Conservation (phyloP, 2,113 vertebrate species). For the Merops nubicus region DNA sequence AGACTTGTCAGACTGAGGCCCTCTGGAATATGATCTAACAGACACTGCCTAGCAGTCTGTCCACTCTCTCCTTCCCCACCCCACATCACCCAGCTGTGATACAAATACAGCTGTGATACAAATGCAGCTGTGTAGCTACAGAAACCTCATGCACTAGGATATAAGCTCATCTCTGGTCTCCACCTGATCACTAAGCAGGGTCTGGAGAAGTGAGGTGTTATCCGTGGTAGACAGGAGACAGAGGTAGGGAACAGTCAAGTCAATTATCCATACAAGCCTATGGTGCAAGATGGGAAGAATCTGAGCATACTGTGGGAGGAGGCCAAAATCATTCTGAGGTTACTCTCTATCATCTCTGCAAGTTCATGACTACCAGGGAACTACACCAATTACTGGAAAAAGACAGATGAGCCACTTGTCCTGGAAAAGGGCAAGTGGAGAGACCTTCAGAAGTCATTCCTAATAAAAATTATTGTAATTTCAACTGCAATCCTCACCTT, state of each 20-base stretch:
- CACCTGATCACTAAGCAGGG: background rate
- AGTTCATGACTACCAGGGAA: background rate
- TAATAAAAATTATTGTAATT: background rate
- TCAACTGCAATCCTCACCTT: background rate
- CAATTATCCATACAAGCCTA: background rate
- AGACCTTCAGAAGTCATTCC: background rate
- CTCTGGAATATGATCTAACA: background rate
- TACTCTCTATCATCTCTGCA: background rate
- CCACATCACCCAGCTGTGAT: background rate
- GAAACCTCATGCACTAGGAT: background rate
- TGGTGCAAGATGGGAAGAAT: too few relatives aligned
- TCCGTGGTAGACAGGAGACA: background rate
- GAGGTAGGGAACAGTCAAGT: background rate
- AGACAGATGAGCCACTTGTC: background rate
- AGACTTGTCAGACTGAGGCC: background rate
- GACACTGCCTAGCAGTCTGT: background rate
- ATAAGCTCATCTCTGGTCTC: background rate
- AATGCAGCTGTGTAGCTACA: fast-evolving
- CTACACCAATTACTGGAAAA: fast-evolving
- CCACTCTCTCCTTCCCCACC: background rate
- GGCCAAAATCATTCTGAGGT: background rate
- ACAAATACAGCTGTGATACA: fast-evolving
- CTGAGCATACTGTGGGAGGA: fast-evolving
- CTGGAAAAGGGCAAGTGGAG: background rate
- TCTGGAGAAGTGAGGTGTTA: background rate